Conservation (phyloP, 2,888 invertebrate genomes). For the Drosophila testacea region DNA sequence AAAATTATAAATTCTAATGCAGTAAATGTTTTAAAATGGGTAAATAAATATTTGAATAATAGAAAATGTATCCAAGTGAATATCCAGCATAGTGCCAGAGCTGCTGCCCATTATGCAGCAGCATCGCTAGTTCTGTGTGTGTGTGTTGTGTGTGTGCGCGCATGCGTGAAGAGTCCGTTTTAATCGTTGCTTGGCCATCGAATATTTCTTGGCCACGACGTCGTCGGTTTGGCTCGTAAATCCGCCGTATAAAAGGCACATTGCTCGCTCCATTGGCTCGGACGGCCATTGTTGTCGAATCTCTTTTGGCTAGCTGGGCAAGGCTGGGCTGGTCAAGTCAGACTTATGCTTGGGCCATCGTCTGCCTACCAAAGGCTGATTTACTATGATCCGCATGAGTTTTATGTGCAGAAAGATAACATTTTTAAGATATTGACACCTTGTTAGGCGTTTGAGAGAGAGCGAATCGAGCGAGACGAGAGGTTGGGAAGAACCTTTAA, state of each 20-base stretch:
- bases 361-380: constrained; percentile 80
- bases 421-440: constrained; percentile 84
- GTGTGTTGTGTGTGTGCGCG: constrained; percentile 59
- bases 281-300: constrained; percentile 67
- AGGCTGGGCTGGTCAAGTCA: constrained; percentile 7
- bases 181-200: constrained; percentile 81
- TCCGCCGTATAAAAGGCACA: constrained; percentile 78
- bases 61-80: background rate
- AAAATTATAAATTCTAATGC: no score
- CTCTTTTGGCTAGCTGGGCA: constrained; percentile 29
- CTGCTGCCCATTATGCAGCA: constrained; percentile 49
- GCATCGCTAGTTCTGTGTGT: constrained; percentile 35
- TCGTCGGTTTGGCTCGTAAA: constrained; percentile 77
- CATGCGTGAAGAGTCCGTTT: constrained; percentile 83
- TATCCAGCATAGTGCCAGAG: constrained; percentile 27
- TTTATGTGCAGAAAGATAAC: constrained; percentile 82
- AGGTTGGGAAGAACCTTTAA: constrained; percentile 12
- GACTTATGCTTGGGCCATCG: constrained; percentile 30
- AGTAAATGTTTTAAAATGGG: background rate
- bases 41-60: background rate
- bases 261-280: constrained; percentile 71
- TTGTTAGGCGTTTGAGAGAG: constrained; percentile 81
- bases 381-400: constrained; percentile 83
- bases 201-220: constrained; percentile 77
- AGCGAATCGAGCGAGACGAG: constrained; percentile 1